Base-by-base conservation (phyloP, 2,888 invertebrate genomes). In the Teinopalpus imperialis region DNA sequence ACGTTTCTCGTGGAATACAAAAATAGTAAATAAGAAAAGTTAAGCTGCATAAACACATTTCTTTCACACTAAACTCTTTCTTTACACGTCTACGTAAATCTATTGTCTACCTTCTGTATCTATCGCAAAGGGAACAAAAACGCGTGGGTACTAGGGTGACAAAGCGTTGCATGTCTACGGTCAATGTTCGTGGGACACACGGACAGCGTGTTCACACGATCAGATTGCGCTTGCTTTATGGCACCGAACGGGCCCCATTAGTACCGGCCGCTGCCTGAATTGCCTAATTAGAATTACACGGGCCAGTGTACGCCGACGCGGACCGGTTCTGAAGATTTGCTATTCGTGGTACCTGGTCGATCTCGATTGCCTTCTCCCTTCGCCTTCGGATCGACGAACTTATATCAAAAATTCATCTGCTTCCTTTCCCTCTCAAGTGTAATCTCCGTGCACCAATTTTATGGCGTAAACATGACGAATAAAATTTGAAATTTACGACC, bases 241-340 rank as follows among this genome's bases (percentile, higher is more conserved):
- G 82, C 74, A 70, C 68, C 70, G 69, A 69, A 59, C 65, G 66
- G 57, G 69, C 61, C 67, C 80, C 85, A 86, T 86, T 87, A 86
- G 81, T 70, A 69, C 64, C 64, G 66, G 62, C 72, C 65, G 66
- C 64, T 71, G 73, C 73, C 72, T 72, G 77, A 74, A 81, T 82
- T 82, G 82, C 82, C 87, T 87, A 86, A 87, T 87, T 87, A 87
- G 83, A 85, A 81, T 77, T 80, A 81, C 81, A 76, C 65, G 74
- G 64, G 52, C 56, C 59, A 44, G 44, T 14, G 16, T 13, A 5
- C 58, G 60, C 59, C 57, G 56, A 54, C 56, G 57, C 53, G 54
- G 68, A 74, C 79, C 66, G 72, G 78, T 76, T 71, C 61, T 67
- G 67, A 61, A 50, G 52, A 53, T 58, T 57, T 48, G 55, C 61